Evolutionary conservation across 2,888 invertebrate genomes (phyloP), one percentile per base, ranked within the genome.

Genomic region (Limnephilus marmoratus): DNA sequence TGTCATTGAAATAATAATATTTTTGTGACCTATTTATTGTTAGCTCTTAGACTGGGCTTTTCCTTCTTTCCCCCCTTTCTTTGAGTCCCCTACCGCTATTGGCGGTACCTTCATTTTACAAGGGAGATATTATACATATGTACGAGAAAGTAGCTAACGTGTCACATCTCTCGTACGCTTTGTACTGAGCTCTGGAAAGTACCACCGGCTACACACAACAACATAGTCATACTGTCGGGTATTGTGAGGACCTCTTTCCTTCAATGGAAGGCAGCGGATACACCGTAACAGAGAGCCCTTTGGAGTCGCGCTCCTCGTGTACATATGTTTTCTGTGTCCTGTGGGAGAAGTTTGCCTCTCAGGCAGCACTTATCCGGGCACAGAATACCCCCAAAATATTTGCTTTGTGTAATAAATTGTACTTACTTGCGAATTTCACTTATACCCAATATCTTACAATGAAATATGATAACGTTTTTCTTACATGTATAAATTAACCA

Each of bases 131-230:
- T 68, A 68, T 68, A 68, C 68, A 7, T 68, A 68, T 68, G 24
- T n/a, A 68, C 68, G 9, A 24, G 68, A 68, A n/a, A 82, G 34
- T 13, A 31, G 82, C 31, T 82, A 82, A 82, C 34, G 82, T 82
- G 82, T 82, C 82, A 34, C 82, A 34, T 82, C 82, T 82, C 34
- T 31, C 34, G 31, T 18, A 82, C 82, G 82, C 82, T 82, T 82
- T 82, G 82, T 82, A 34, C 82, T 34, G 34, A 82, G 18, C 82
- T 31, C 31, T 34, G 31, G 34, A 34, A 82, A 13, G 82, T 31
- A 82, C 15, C 12, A 82, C 18, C 13, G 82, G 18, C 82, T 82
- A 82, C 82, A 82, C 29, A 82, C 13, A 29, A 29, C 24, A 3
- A 31, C 31, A 15, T 34, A 82, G 31, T 34, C 31, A 18, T 9